Evolutionary conservation across 92 coral and sea anemone species (phyloP).

Genomic region (Actinostola sp.): DNA sequence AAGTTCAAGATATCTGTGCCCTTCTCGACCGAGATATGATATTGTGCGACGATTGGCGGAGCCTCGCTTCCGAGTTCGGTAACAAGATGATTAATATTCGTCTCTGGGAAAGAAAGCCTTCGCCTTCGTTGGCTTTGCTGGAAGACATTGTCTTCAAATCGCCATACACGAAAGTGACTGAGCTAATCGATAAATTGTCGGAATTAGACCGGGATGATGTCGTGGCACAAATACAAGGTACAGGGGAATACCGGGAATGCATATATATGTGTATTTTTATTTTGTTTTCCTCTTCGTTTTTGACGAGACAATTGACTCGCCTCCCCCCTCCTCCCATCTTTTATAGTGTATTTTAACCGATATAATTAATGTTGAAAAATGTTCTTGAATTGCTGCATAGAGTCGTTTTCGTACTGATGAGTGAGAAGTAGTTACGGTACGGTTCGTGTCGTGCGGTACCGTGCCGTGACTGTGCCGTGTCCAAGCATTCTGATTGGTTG

Average conservation of each 20-base stretch:
- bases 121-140: conserved; percentile 25
- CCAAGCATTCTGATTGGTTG: too few species aligned
- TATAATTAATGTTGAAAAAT: too few species aligned
- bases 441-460: too few species aligned
- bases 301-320: too few species aligned
- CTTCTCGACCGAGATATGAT: conserved; percentile 23
- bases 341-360: too few species aligned
- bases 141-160: conserved; percentile 10
- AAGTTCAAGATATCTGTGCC: conserved; percentile 13
- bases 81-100: conserved; percentile 37
- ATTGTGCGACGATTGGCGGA: conserved; percentile 39
- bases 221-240: conserved; percentile 18
- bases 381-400: too few species aligned
- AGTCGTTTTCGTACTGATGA: too few species aligned
- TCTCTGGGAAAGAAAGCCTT: conserved; percentile 25
- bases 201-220: conserved; percentile 34
- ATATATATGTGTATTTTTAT: background rate
- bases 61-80: conserved; percentile 25
- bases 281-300: too few species aligned
- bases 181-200: conserved; percentile 45
- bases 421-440: too few species aligned
- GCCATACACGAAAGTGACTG: conserved; percentile 10
- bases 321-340: too few species aligned
- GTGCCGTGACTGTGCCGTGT: too few species aligned
- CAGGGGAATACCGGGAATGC: background rate